A percentile compares a stretch with the other conserved stretches of the same genome.
Evolutionary conservation across 2,797 vertebrate species (phyloP).

Genomic region (Kryptopterus vitreolus): DNA sequence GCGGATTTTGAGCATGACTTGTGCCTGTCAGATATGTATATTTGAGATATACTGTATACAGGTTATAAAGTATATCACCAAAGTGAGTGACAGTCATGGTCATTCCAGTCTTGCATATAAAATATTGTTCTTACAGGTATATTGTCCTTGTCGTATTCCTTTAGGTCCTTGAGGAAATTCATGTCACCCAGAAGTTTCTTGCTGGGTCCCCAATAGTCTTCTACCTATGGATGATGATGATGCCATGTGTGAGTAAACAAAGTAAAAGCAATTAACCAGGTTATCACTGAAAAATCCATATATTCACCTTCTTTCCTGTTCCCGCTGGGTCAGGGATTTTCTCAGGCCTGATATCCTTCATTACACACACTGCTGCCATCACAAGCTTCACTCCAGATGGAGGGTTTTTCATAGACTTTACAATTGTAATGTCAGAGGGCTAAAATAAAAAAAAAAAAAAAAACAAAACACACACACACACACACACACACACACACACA

Average conservation of each 20-base stretch:
- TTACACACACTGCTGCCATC: constrained; percentile 94
- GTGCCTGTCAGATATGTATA: constrained; percentile 65
- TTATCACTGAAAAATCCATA: constrained; percentile 13
- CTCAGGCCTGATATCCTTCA: constrained; percentile 92
- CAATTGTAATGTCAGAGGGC: constrained; percentile 91
- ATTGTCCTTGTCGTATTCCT: constrained; percentile 91
- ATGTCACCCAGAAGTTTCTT: constrained; percentile 93
- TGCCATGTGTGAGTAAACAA: constrained; percentile 23
- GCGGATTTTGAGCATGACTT: constrained; percentile 92
- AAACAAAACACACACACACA: too few relatives aligned
- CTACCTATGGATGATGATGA: constrained; percentile 71
- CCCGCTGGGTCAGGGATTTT: constrained; percentile 83
- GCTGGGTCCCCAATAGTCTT: constrained; percentile 94
- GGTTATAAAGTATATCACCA: background rate
- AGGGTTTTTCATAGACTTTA: constrained; percentile 98
- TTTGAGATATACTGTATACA: constrained; percentile 23
- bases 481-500: too few relatives aligned
- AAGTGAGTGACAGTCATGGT: background rate
- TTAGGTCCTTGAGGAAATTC: constrained; percentile 92
- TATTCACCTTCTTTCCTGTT: constrained; percentile 84
- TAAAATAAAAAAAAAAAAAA: constrained; percentile 64
- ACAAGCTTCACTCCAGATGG: constrained; percentile 94
- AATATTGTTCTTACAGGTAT: constrained; percentile 91
- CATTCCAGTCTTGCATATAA: background rate
- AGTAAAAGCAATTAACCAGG: background rate